A percentile compares a stretch with the other conserved stretches of the same genome.
Evolutionary conservation across 1,140 invertebrate genomes (phyloP).

Genomic region (Argopecten irradians): DNA sequence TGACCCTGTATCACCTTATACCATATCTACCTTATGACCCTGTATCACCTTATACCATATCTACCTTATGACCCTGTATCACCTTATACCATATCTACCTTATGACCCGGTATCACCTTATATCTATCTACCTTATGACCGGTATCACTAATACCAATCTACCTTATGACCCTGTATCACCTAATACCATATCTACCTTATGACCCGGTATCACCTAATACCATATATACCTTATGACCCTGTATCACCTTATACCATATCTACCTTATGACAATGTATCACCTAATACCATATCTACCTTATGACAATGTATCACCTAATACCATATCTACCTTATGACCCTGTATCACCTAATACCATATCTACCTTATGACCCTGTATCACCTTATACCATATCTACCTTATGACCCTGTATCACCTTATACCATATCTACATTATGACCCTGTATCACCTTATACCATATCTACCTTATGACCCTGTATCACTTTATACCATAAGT

Average conservation of each 20-base stretch:
- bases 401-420: background rate
- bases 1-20: too few relatives aligned
- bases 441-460: background rate
- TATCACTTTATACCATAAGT: too few relatives aligned
- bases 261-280: too few relatives aligned
- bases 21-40: too few relatives aligned
- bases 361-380: background rate
- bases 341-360: background rate
- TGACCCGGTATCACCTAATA: too few relatives aligned
- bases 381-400: background rate
- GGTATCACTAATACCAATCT: background rate
- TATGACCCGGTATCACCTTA: background rate
- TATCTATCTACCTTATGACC: background rate
- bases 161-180: background rate
- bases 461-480: background rate
- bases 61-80: too few relatives aligned
- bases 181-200: too few relatives aligned
- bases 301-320: background rate
- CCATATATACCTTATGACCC: too few relatives aligned
- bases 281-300: too few relatives aligned
- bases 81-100: background rate
- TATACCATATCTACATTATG: background rate
- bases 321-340: background rate
- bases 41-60: too few relatives aligned
- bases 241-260: too few relatives aligned